Conservation (phyloP, 1,140 invertebrate genomes). For the Trissolcus basalis region DNA sequence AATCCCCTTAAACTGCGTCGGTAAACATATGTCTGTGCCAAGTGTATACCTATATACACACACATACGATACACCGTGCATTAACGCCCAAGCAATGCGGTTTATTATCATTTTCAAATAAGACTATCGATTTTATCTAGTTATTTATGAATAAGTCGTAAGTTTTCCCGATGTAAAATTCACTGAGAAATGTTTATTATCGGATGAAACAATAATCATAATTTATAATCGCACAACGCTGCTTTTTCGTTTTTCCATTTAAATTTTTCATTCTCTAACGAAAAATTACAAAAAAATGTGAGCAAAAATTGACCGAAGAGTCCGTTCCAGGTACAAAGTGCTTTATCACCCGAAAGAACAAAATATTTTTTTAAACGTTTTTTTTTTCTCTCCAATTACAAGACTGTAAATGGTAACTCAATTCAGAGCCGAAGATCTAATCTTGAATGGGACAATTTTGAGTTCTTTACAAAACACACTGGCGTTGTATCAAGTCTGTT, state of each 20-base stretch:
- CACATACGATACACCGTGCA: slow-evolving; percentile 24
- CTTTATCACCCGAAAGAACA: background rate
- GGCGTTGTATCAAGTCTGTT: slow-evolving; percentile 1
- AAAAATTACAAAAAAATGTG: background rate
- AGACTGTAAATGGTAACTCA: slow-evolving; percentile 7
- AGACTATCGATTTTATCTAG: slow-evolving; percentile 52
- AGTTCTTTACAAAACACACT: slow-evolving; percentile 14
- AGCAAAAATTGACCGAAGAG: background rate
- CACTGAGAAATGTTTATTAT: slow-evolving; percentile 7
- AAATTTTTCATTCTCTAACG: background rate
- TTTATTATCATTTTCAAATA: slow-evolving; percentile 55
- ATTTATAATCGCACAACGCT: slow-evolving; percentile 2
- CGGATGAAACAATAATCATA: slow-evolving; percentile 33
- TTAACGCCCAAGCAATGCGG: slow-evolving; percentile 33
- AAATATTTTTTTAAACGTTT: too few relatives aligned
- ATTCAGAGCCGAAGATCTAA: slow-evolving; percentile 7
- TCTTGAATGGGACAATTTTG: slow-evolving; percentile 15
- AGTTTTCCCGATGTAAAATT: slow-evolving; percentile 10
- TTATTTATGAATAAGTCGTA: slow-evolving; percentile 46
- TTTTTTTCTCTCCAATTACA: too few relatives aligned
- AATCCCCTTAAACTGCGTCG: slow-evolving; percentile 55
- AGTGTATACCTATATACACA: too few relatives aligned
- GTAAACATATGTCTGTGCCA: slow-evolving; percentile 46
- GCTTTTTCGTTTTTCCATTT: background rate
- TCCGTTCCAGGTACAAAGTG: background rate